These are phyloP conservation scores for Nipponia nippon DNA, from an alignment of 2,113 vertebrate genomes.

Conservation along the genomic window DNA sequence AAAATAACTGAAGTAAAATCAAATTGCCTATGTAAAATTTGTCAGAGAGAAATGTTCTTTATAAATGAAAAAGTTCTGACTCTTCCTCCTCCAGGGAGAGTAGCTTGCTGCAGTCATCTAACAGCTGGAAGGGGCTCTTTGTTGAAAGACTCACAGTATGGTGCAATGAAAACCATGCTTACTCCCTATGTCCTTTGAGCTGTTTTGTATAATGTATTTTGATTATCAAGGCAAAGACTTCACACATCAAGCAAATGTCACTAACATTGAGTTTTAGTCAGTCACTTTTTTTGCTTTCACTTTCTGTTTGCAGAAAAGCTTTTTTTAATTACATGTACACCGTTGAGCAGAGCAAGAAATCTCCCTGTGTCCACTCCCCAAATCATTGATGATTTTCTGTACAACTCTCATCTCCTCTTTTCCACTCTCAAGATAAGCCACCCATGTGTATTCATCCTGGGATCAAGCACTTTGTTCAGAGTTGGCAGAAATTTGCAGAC, in stretches of 20 bases:
- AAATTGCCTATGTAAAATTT: not conserved
- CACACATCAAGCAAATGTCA: not conserved
- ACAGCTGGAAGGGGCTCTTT: rapidly evolving
- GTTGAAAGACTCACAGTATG: not conserved
- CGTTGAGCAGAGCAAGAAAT: not conserved
- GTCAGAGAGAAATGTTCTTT: not conserved
- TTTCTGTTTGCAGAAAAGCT: not conserved
- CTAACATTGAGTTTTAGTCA: not conserved
- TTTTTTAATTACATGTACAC: not conserved
- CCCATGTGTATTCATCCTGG: not conserved
- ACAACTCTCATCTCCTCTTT: not conserved
- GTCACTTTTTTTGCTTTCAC: not conserved
- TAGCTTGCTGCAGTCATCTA: not conserved
- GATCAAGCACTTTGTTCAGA: not conserved
- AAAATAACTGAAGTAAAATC: not conserved
- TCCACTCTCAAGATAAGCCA: not conserved
- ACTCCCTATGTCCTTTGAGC: not conserved
- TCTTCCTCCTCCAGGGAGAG: not conserved
- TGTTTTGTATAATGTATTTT: not conserved
- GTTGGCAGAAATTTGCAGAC: not conserved
- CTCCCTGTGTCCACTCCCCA: not conserved
- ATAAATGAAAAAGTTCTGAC: not conserved
- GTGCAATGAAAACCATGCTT: not conserved
- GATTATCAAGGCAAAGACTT: not conserved
- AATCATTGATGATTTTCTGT: not conserved